Evolutionary conservation across 2,113 vertebrate species (phyloP).

Genomic region (Sigmodon hispidus): DNA sequence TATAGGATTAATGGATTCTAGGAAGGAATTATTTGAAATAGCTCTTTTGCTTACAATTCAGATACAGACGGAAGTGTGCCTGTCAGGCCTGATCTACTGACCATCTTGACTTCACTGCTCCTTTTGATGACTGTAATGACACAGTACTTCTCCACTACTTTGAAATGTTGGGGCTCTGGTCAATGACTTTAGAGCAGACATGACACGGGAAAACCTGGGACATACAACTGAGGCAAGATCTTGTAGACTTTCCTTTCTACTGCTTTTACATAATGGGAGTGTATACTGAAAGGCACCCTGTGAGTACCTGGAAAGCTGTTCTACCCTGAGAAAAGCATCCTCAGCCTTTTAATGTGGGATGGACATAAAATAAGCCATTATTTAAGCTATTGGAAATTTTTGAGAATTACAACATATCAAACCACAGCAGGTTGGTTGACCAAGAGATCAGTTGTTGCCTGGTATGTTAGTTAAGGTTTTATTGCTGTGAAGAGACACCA

Average conservation of each 20-base stretch:
- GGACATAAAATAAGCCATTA: background rate
- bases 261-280: background rate
- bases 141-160: background rate
- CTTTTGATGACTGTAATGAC: background rate
- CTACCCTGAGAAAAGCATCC: background rate
- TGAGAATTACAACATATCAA: background rate
- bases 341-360: no score
- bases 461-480: background rate
- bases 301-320: background rate
- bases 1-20: background rate
- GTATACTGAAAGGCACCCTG: background rate
- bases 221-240: background rate
- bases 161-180: background rate
- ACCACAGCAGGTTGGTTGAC: background rate
- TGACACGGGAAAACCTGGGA: background rate
- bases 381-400: background rate
- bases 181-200: background rate
- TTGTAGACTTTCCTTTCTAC: background rate
- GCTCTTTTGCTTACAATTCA: background rate
- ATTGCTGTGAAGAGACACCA: background rate
- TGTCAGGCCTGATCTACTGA: background rate
- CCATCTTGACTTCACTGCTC: background rate
- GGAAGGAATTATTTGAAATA: background rate
- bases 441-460: background rate
- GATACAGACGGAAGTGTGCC: background rate